A percentile compares a stretch with the other conserved stretches of the same genome.
Evolutionary conservation across 2,888 invertebrate genomes (phyloP).

Genomic region (Drosophila robusta): DNA sequence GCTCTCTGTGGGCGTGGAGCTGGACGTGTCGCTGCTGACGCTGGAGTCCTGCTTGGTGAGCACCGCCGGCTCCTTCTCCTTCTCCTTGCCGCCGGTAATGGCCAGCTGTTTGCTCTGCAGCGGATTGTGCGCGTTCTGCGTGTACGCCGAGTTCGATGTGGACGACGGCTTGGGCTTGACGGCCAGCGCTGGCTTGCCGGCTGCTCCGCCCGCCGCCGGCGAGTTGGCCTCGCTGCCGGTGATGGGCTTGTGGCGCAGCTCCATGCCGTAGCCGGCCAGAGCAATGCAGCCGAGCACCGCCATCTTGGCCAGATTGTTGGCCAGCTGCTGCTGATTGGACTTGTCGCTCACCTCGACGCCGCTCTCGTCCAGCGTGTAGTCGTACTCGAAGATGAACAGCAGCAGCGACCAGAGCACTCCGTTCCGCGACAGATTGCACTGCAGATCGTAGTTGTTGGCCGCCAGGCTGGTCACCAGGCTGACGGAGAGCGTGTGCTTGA

Average conservation of each 20-base stretch:
- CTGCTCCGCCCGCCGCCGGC: slow-evolving; percentile 34
- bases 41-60: slow-evolving; percentile 77
- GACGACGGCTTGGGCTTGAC: slow-evolving; percentile 52
- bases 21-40: slow-evolving; percentile 75
- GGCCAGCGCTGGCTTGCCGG: slow-evolving; percentile 44
- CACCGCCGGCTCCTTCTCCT: slow-evolving; percentile 45
- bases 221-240: slow-evolving; percentile 61
- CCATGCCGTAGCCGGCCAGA: slow-evolving; percentile 89
- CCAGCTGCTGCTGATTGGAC: slow-evolving; percentile 95
- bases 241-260: slow-evolving; percentile 66
- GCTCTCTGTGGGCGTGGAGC: slow-evolving; percentile 72
- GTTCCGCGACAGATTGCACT: slow-evolving; percentile 92
- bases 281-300: slow-evolving; percentile 94
- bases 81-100: slow-evolving; percentile 64
- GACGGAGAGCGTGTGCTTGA: slow-evolving; percentile 95
- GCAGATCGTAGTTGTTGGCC: slow-evolving; percentile 92
- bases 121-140: slow-evolving; percentile 85
- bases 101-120: slow-evolving; percentile 83
- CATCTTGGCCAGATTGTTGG: slow-evolving; percentile 96
- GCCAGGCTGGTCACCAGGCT: slow-evolving; percentile 95
- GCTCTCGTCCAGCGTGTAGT: slow-evolving; percentile 98
- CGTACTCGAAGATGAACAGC: slow-evolving; percentile 96
- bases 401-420: slow-evolving; percentile 97
- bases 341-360: slow-evolving; percentile 94
- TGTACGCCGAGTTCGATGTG: slow-evolving; percentile 78